Conservation (phyloP, 2,113 vertebrate genomes). For the Orientallactaga bullata region DNA sequence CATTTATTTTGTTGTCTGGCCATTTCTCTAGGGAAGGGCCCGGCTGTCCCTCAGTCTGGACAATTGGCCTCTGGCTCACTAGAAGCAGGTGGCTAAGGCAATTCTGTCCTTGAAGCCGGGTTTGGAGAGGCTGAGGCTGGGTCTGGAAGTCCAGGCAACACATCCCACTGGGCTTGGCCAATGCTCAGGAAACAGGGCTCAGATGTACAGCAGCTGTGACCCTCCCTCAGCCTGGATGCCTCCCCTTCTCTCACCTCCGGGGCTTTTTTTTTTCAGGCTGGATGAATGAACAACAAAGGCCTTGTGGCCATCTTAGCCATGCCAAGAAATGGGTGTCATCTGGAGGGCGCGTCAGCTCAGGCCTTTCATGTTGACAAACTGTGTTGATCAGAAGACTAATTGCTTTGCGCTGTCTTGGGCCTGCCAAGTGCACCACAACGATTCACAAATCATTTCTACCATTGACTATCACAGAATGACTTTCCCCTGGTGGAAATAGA, state of each 20-base stretch:
- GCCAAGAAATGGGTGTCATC: slow-evolving; percentile 74
- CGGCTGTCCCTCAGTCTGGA: background rate
- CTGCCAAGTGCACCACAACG: background rate
- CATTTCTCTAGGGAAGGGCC: background rate
- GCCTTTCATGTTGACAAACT: slow-evolving; percentile 73
- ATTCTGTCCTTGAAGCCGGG: background rate
- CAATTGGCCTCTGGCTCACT: slow-evolving; percentile 13
- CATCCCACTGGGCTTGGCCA: slow-evolving; percentile 30
- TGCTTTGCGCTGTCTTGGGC: slow-evolving; percentile 52
- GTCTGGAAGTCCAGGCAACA: background rate
- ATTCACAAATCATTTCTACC: background rate
- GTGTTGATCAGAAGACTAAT: slow-evolving; percentile 53
- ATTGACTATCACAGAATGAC: background rate
- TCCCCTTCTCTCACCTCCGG: background rate
- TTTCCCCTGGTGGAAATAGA: background rate
- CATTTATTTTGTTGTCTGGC: background rate
- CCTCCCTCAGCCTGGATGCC: background rate
- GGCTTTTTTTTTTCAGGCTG: background rate
- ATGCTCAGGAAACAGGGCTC: slow-evolving; percentile 24
- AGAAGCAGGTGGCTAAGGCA: slow-evolving; percentile 61
- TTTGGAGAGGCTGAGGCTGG: background rate
- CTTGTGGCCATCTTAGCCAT: slow-evolving; percentile 32
- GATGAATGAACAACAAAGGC: slow-evolving; percentile 72
- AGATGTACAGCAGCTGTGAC: slow-evolving; percentile 68
- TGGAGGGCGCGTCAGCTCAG: slow-evolving; percentile 42